A percentile compares a stretch with the other conserved stretches of the same genome.
Conservation (phyloP, 2,113 vertebrate species). For the Notarius quadriscutis region DNA sequence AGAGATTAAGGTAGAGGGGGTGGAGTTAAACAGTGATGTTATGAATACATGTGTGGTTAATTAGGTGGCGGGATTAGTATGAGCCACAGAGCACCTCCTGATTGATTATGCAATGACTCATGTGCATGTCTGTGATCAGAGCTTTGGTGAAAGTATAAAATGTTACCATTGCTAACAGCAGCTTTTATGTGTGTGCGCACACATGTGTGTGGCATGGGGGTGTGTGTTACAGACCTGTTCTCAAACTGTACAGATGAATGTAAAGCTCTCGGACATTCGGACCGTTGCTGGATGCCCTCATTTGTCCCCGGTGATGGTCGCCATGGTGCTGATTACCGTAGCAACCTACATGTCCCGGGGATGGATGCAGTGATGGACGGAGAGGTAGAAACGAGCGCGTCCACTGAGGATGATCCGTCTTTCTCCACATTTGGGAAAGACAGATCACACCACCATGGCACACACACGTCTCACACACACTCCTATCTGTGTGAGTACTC, state of each 20-base stretch:
- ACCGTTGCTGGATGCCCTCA: constrained; percentile 99
- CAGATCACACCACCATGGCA: constrained; percentile 96
- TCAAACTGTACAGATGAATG: constrained; percentile 99
- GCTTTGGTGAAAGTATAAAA: background rate
- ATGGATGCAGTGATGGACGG: constrained; percentile 99
- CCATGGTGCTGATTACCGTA: constrained; percentile 97
- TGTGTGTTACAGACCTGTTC: constrained; percentile 87
- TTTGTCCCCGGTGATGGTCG: constrained; percentile 93
- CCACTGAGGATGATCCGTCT: constrained; percentile 81
- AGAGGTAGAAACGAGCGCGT: constrained; percentile 91
- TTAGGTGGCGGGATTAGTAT: background rate
- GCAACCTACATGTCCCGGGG: constrained; percentile 96
- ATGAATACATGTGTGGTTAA: background rate
- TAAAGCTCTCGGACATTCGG: constrained; percentile 97
- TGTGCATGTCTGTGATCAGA: background rate
- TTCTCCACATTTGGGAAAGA: constrained; percentile 99
- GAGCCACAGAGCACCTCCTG: background rate
- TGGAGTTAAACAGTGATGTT: background rate
- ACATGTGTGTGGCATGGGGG: background rate
- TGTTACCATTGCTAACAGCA: background rate
- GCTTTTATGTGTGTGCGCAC: background rate
- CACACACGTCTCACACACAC: constrained; percentile 96
- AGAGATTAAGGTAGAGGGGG: background rate
- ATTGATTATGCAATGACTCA: background rate
- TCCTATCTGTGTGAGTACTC: constrained; percentile 99